Base-by-base conservation (phyloP, 1,140 invertebrate genomes). In the Drosophila pectinifera region DNA sequence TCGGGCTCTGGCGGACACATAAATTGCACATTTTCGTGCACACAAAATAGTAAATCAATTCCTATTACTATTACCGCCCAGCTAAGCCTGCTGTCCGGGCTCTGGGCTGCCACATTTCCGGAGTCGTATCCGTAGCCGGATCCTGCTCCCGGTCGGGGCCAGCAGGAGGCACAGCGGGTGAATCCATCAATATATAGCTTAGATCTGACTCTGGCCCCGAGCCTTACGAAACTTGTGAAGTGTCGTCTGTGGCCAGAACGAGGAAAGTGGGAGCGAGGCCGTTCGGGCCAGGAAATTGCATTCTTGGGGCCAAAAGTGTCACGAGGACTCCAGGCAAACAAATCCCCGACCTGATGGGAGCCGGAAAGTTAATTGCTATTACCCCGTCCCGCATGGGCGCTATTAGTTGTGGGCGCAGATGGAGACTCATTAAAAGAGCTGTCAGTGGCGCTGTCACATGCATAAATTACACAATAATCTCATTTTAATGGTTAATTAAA, bases 11-110 rank as follows among this genome's bases (percentile, higher is more conserved):
- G 39, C 51, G 61, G 67, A 51, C 80, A 77, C 83, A 83, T 89
- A 88, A 89, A 88, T 88, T 88, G 80, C 83, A 77, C 84, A 88
- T 83, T 88, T 88, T 83, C 83, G 79, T 73, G 83, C 83, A 69
- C 75, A 79, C 72, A 77, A 75, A 79, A 88, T 88, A 80, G 62
- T 83, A 89, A 88, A 88, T 89, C 83, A 88, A 88, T 88, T 88
- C 76, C 84, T 84, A 84, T 88, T 84, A 77, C 80, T 84, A 84
- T 88, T 80, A 80, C 68, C 38, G 26, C 28, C 31, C 46, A 16
- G 38, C 69, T 61, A 78, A 88, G 74, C 64, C 69, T 80, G 58
- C 75, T 77, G 80, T 89, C 80, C 84, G 72, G 83, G 55, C 61
- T 46, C 73, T 24, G 42, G 64, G 57, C 75, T 72, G 64, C 63